Conservation (phyloP, 2,888 invertebrate species). For the Philereme transversata region DNA sequence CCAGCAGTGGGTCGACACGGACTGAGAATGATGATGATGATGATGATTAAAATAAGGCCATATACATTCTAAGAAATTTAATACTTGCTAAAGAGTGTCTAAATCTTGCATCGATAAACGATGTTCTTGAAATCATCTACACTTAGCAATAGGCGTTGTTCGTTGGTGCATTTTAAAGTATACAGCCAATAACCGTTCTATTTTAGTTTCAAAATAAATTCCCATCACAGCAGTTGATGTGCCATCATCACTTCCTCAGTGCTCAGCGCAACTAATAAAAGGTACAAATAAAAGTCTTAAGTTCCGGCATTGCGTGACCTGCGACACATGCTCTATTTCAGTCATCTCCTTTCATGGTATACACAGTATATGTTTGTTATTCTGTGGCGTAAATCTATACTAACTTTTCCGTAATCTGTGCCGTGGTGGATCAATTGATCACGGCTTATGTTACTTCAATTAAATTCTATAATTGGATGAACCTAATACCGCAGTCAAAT, state of each 20-base stretch:
- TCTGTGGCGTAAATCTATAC: background rate
- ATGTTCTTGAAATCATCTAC: no score
- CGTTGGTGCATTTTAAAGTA: background rate
- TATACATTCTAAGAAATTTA: no score
- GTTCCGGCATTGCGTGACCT: conserved; percentile 64
- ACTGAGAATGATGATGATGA: no score
- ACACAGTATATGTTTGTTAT: background rate
- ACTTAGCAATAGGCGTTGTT: background rate
- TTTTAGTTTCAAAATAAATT: conserved; percentile 34
- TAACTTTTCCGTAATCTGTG: background rate
- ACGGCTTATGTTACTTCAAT: conserved; percentile 35
- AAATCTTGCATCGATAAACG: no score
- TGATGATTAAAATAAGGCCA: no score
- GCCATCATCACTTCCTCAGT: conserved; percentile 34
- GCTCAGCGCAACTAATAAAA: conserved; percentile 48
- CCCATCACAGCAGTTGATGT: conserved; percentile 21
- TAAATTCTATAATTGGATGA: conserved; percentile 31
- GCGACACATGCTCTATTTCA: conserved; percentile 39
- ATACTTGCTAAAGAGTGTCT: no score
- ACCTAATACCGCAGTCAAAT: background rate
- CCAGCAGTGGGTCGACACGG: no score
- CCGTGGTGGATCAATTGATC: conserved; percentile 34
- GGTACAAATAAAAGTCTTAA: conserved; percentile 59
- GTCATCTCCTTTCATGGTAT: conserved; percentile 13
- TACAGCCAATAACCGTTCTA: background rate